Percentiles rank a stretch among this genome's conserved stretches.
Conservation (phyloP, 2,888 invertebrate genomes). For the Anodontia alba region DNA sequence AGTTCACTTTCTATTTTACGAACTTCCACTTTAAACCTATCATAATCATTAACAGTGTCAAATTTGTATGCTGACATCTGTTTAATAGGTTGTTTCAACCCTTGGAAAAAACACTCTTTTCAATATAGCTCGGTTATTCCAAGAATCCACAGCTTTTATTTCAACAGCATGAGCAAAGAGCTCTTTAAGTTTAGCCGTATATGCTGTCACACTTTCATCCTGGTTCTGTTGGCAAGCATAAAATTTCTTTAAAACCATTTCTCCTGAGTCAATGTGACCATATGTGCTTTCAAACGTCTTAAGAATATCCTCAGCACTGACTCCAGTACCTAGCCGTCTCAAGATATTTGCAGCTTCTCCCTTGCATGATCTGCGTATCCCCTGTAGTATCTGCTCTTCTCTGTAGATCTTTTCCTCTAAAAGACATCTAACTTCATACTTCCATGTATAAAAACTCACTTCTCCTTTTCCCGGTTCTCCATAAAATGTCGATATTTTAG, state of each 20-base stretch:
- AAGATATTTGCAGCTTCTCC: conserved; percentile 29
- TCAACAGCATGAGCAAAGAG: conserved; percentile 25
- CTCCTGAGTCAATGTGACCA: conserved; percentile 20
- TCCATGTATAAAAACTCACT: conserved; percentile 11
- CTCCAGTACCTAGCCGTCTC: conserved; percentile 9
- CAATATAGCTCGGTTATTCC: background rate
- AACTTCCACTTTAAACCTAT: conserved; percentile 36
- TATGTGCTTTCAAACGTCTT: conserved; percentile 17
- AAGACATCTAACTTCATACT: conserved; percentile 19
- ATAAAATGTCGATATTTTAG: conserved; percentile 28
- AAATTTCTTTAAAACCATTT: conserved; percentile 14
- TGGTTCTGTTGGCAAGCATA: conserved; percentile 17
- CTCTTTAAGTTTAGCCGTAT: conserved; percentile 19
- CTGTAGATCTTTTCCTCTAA: background rate
- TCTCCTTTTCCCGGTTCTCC: conserved; percentile 26
- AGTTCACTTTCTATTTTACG: conserved; percentile 27
- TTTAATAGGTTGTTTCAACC: conserved; percentile 22
- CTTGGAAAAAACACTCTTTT: conserved; percentile 18
- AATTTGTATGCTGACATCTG: conserved; percentile 26
- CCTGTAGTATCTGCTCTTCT: conserved; percentile 16
- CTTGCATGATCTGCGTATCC: conserved; percentile 18
- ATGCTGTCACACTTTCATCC: background rate
- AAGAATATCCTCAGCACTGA: background rate
- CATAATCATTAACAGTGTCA: conserved; percentile 26
- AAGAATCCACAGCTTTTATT: conserved; percentile 5